Conservation (phyloP, 2,113 vertebrate species). For the Laticauda colubrina region DNA sequence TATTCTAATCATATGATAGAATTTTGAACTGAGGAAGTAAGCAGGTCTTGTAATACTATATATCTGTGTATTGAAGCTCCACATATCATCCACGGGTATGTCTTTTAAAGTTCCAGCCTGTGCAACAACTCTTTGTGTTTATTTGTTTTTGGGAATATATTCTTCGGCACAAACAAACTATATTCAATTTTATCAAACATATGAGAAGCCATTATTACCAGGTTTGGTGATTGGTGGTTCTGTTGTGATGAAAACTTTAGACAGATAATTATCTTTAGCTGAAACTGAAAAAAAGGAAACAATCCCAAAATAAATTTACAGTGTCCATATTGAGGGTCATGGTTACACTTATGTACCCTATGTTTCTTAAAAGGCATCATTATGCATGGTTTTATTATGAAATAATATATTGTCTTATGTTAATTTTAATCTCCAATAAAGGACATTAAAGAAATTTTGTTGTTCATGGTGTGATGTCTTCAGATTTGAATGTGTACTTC, state of each 20-base stretch:
- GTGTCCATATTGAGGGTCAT: not conserved
- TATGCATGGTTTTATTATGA: not conserved
- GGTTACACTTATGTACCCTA: not conserved
- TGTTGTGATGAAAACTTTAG: not conserved
- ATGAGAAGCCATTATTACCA: not conserved
- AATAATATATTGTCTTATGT: not conserved
- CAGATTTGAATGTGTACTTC: not conserved
- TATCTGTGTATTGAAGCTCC: not conserved
- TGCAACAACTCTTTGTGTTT: not conserved
- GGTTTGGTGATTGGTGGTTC: not conserved
- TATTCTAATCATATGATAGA: not conserved
- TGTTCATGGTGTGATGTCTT: not conserved
- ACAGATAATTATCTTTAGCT: not conserved
- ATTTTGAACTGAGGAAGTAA: not conserved
- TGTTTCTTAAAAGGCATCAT: too few species aligned
- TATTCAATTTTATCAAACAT: not conserved
- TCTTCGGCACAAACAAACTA: not conserved
- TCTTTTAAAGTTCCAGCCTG: not conserved
- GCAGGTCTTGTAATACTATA: not conserved
- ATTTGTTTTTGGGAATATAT: fast-evolving
- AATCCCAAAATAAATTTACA: not conserved
- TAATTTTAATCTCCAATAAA: not conserved
- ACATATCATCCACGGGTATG: too few species aligned
- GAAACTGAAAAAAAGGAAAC: not conserved
- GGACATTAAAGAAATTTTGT: not conserved